phyloP scores from a whole-genome alignment of 2,113 vertebrate genomes.

The Brienomyrus brachyistius region DNA sequence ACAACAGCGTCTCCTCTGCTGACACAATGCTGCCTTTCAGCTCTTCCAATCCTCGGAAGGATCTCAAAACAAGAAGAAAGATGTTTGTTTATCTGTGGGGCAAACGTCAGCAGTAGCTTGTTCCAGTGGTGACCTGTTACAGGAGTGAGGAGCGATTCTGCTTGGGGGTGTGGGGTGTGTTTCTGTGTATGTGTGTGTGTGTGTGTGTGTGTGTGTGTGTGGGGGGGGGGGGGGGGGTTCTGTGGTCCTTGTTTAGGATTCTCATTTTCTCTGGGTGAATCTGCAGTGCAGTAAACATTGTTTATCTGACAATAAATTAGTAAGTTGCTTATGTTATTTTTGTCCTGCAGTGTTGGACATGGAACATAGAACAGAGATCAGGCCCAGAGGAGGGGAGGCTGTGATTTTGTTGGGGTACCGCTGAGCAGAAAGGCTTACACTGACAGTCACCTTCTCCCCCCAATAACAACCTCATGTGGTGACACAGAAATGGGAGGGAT shows the following conservation, averaged over 20 bases:
- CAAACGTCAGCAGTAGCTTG: not conserved
- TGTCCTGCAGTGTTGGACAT: not conserved
- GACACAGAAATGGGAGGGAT: not conserved
- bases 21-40: not conserved
- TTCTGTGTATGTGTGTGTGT: too few relatives aligned
- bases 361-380: not conserved
- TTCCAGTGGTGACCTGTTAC: not conserved
- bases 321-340: not conserved
- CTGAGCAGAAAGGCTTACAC: not conserved
- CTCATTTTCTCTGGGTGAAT: not conserved
- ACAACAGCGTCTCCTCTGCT: not conserved
- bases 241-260: not conserved
- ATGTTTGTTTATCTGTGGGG: not conserved
- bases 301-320: not conserved
- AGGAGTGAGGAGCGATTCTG: not conserved
- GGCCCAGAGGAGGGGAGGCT: not conserved
- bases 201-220: too few relatives aligned
- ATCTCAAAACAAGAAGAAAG: constrained; percentile 3
- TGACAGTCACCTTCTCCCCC: not conserved
- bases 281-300: not conserved
- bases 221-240: not conserved
- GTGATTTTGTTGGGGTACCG: not conserved
- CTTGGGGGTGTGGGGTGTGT: not conserved
- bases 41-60: not conserved
- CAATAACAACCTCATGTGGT: not conserved